Conservation (phyloP, 2,113 vertebrate genomes). For the Phalacrocorax carbo region DNA sequence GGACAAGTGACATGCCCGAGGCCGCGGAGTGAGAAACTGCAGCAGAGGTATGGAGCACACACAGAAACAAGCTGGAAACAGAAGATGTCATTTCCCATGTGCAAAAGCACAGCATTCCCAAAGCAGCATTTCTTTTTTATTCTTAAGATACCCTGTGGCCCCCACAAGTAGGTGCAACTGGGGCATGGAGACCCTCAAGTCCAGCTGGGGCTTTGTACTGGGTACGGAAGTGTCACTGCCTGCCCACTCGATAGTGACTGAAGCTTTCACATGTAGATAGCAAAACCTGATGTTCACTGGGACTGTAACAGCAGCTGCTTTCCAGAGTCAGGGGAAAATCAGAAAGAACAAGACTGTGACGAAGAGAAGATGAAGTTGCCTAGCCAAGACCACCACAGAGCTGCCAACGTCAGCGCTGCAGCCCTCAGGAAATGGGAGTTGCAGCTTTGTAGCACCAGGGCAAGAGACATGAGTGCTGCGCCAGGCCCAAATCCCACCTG, state of each 20-base stretch:
- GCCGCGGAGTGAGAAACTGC: neutral
- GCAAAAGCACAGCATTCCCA: neutral
- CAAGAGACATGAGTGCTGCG: neutral
- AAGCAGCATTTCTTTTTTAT: neutral
- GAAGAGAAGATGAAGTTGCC: neutral
- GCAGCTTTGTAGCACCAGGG: neutral
- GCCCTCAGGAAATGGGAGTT: neutral
- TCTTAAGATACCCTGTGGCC: neutral
- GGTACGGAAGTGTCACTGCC: neutral
- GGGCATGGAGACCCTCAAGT: neutral
- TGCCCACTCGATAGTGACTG: fast-evolving
- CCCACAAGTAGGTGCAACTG: too few relatives aligned
- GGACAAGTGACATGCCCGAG: neutral
- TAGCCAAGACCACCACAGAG: neutral
- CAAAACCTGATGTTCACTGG: neutral
- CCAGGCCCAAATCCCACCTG: neutral
- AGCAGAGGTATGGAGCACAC: fast-evolving
- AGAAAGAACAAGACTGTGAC: fast-evolving
- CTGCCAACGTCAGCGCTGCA: neutral
- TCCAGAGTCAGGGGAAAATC: neutral
- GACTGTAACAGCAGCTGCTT: neutral
- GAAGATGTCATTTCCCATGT: neutral
- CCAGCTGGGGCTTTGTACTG: neutral
- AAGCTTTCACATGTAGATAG: neutral
- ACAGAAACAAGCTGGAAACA: too few relatives aligned